Percentiles rank a stretch among this genome's conserved stretches.
Conservation (phyloP, 2,113 vertebrate species). For the Pedetes capensis region DNA sequence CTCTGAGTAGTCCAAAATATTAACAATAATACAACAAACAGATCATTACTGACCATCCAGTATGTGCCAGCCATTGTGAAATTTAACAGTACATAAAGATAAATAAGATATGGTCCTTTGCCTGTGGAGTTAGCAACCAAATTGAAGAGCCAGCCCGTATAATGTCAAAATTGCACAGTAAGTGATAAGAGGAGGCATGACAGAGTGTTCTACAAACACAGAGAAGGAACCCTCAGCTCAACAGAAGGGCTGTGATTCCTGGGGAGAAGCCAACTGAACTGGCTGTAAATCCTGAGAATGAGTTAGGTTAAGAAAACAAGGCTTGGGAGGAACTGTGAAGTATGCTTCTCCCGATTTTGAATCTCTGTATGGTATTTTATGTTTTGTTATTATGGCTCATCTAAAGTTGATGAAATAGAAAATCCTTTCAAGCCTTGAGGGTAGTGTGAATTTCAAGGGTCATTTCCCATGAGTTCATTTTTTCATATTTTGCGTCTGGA, state of each 20-base stretch:
- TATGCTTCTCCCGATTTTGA: neutral
- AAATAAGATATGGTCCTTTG: neutral
- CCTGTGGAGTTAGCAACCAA: neutral
- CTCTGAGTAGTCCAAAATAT: neutral
- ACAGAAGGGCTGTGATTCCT: neutral
- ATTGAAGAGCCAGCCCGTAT: neutral
- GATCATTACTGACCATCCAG: neutral
- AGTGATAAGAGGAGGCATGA: neutral
- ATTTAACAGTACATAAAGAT: neutral
- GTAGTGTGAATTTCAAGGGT: conserved; percentile 70
- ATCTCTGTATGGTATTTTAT: conserved; percentile 22
- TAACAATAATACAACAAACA: neutral
- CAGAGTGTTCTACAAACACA: neutral
- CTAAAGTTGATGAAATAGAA: conserved; percentile 69
- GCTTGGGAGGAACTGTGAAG: neutral
- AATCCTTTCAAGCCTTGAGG: conserved; percentile 64
- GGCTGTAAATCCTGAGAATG: neutral
- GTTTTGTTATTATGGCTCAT: conserved; percentile 58
- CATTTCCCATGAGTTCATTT: conserved; percentile 74
- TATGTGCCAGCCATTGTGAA: neutral
- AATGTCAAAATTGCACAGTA: neutral
- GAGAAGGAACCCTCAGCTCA: neutral
- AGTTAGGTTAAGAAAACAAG: neutral
- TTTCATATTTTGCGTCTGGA: conserved; percentile 65
- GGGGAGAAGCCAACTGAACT: neutral